Percentiles rank a stretch among this genome's conserved stretches.
Conservation (phyloP, 2,888 invertebrate genomes). For the Morinoia aosen region DNA sequence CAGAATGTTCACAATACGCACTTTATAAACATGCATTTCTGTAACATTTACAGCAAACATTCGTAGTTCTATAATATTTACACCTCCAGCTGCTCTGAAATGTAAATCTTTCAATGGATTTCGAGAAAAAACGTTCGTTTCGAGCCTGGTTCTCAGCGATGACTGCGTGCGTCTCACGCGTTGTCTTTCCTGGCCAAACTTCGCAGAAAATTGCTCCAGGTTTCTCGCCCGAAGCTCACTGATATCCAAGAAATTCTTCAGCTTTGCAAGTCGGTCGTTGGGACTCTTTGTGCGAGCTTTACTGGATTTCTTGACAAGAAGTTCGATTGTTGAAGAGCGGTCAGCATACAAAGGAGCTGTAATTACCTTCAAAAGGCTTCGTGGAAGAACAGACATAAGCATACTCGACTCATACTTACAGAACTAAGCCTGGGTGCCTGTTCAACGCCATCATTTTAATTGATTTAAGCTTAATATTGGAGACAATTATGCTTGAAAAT, state of each 20-base stretch:
- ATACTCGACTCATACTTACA: not conserved
- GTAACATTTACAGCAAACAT: too few relatives aligned
- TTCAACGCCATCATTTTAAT: not conserved
- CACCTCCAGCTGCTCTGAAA: not conserved
- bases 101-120: not conserved
- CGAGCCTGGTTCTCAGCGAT: not conserved
- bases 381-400: not conserved
- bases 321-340: not conserved
- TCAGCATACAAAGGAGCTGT: not conserved
- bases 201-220: not conserved
- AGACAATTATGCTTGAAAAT: too few relatives aligned
- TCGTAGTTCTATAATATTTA: too few relatives aligned
- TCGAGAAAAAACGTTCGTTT: not conserved
- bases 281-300: not conserved
- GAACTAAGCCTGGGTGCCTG: not conserved
- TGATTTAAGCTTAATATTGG: too few relatives aligned
- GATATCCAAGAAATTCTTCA: slow-evolving; percentile 3
- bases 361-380: not conserved
- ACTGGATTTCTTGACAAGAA: not conserved
- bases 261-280: not conserved
- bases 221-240: not conserved
- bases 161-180: not conserved
- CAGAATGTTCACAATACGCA: too few relatives aligned
- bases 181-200: not conserved
- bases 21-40: too few relatives aligned